Conservation (phyloP, 2,113 vertebrate genomes). For the Osmerus eperlanus region DNA sequence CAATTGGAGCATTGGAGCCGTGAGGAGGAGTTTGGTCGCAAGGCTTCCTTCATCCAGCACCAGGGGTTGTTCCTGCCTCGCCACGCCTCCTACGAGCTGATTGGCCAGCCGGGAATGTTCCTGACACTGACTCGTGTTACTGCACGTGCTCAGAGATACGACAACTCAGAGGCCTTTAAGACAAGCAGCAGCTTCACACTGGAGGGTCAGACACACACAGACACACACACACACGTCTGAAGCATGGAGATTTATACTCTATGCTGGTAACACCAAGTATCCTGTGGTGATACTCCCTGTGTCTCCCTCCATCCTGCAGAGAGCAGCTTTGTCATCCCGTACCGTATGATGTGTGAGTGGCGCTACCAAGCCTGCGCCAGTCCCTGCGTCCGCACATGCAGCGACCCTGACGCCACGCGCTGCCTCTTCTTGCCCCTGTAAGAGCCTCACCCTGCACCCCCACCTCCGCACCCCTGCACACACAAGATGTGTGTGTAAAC, state of each 20-base stretch:
- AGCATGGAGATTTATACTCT: background rate
- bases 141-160: slow-evolving; percentile 80
- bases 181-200: slow-evolving; percentile 85
- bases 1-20: slow-evolving; percentile 83
- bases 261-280: slow-evolving; percentile 2
- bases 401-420: slow-evolving; percentile 80
- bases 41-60: slow-evolving; percentile 91
- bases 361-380: slow-evolving; percentile 87
- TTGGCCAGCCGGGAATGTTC: slow-evolving; percentile 87
- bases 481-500: too few species aligned
- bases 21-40: slow-evolving; percentile 74
- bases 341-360: slow-evolving; percentile 96
- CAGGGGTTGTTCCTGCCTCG: slow-evolving; percentile 87
- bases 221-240: background rate
- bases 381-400: slow-evolving; percentile 90
- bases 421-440: slow-evolving; percentile 94
- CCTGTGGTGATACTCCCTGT: background rate
- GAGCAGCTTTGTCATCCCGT: slow-evolving; percentile 85
- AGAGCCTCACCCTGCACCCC: slow-evolving; percentile 56
- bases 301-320: slow-evolving; percentile 68
- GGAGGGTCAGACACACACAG: slow-evolving; percentile 77
- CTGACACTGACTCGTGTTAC: slow-evolving; percentile 75
- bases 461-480: background rate
- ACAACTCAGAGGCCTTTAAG: slow-evolving; percentile 86
- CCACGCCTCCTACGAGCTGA: slow-evolving; percentile 84